Base-by-base conservation (phyloP, 1,140 invertebrate species). In the Drosophila elegans region DNA sequence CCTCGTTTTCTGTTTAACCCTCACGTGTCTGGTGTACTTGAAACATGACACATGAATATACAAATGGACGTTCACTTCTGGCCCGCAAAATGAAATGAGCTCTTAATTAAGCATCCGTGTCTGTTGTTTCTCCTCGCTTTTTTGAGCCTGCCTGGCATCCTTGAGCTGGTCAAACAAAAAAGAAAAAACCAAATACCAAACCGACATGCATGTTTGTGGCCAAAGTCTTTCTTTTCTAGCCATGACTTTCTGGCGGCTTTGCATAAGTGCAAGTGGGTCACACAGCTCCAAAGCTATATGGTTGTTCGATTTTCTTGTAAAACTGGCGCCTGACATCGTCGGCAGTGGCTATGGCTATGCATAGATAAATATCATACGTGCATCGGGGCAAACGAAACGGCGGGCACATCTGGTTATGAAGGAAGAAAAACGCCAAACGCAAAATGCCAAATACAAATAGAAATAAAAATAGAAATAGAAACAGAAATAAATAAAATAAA, bases 31-130 rank as follows among this genome's bases (percentile, higher is more conserved):
- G 49, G 51, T 61, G 67, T 53, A 57, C 73, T 46, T 49, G 12
- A 16, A 54, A 68, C 73, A 60, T 76, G 74, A 68, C 61, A 76
- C 49, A 59, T 67, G 62, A 52, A 77, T 60, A 51, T 60, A 41
- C 32, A 59, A 78, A 62, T 77, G 74, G 57, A 88, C 78, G 60
- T 71, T 68, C 73, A 75, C 73, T 75, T 75, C 38, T 66, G 57
- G 42, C 48, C 73, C 36, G 55, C 68, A 49, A 76, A 79, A 86
- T 86, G 78, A 86, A 79, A 86, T 86, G 78, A 86, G 82, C 83
- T 88, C 83, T 86, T 86, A 86, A 86, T 86, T 86, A 86, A 86
- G 83, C 71, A 88, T 74, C 83, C 68, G 75, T 74, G 79, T 86
- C 79, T 88, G 66, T 52, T 73, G 78, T 78, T 78, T 59, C 74